Base-by-base conservation (phyloP, 2,888 invertebrate species). In the Branchipolynoe longqiensis region DNA sequence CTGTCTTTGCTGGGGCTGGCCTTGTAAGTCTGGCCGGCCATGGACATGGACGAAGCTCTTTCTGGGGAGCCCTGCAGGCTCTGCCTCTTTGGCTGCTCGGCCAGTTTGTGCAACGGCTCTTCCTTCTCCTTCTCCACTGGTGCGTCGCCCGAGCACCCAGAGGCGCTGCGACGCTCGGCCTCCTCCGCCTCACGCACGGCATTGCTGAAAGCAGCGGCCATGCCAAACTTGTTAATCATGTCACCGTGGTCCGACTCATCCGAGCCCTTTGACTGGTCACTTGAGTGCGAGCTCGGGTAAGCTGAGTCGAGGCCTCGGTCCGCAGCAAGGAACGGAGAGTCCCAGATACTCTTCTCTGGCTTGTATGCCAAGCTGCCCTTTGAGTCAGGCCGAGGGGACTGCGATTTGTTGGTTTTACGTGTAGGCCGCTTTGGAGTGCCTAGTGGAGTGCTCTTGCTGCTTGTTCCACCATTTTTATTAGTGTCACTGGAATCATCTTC, bases 311-410 rank as follows among this genome's bases (percentile, higher is more conserved):
- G 83, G n/a, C 83, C 83, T n/a, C 83, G 54, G 28, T 85, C 82
- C 4, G 82, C 64, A 31, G 85, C 85, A 14, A 85, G 59, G 38
- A 85, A 85, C 12, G 82, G 85, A 25, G 85, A 85, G 31, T 64
- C 59, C 85, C 85, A 85, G 41, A 82, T 82, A 25, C 82, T 82
- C 38, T 82, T 82, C 59, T 82, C 82, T 22, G 85, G 82, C 54
- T 83, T 83, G 41, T 31, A 83, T 14, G 83, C 83, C 25, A 83
- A 41, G 64, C 33, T 58, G 1, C 48, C 82, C 22, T 82, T 82
- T 18, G 33, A 36, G 31, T 82, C 59, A 18, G 58, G 56, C 56
- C 82, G 40, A 48, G 82, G 58, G 22, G 78, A 78, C 48, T 78
- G 78, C 18, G 48, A n/a, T 48, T 78, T 78, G 28, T 78, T 78